phyloP scores from a whole-genome alignment of 1,140 invertebrate species.

The Drosophila busckii region DNA sequence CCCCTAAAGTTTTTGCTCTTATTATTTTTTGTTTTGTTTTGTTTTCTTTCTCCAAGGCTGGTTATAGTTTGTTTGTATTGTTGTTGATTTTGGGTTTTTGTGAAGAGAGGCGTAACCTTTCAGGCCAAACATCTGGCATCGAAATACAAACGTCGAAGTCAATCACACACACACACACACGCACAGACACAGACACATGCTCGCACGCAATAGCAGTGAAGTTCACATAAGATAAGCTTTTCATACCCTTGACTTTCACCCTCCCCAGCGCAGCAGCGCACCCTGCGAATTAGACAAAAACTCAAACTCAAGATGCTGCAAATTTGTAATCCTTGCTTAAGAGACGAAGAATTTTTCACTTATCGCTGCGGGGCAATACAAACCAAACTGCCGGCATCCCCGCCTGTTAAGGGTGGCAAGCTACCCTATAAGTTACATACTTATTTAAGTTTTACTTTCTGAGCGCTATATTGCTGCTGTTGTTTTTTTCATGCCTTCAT shows the following conservation, averaged over 20 bases:
- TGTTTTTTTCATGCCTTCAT: slow-evolving; percentile 50
- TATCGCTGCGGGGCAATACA: slow-evolving; percentile 48
- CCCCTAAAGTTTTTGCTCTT: slow-evolving; percentile 1
- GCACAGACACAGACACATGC: background rate
- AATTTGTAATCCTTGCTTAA: slow-evolving; percentile 69
- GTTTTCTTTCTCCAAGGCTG: background rate
- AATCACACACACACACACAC: slow-evolving; percentile 3
- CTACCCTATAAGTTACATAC: slow-evolving; percentile 45
- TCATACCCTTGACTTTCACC: slow-evolving; percentile 4
- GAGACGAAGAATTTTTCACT: slow-evolving; percentile 64
- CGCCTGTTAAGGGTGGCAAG: background rate
- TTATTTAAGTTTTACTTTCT: slow-evolving; percentile 72
- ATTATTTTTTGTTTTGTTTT: background rate
- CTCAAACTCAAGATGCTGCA: slow-evolving; percentile 66
- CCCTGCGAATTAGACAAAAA: slow-evolving; percentile 65
- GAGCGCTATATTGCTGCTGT: slow-evolving; percentile 35
- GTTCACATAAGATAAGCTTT: slow-evolving; percentile 25
- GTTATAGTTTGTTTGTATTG: too few relatives aligned
- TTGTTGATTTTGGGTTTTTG: too few relatives aligned
- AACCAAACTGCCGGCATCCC: slow-evolving; percentile 8
- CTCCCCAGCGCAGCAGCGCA: slow-evolving; percentile 10
- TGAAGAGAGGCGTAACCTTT: too few relatives aligned
- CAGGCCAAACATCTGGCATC: slow-evolving; percentile 61
- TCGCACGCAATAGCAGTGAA: background rate
- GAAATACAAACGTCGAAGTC: slow-evolving; percentile 35